These are phyloP conservation scores for Centropyge bicolor DNA, from an alignment of 2,797 vertebrate genomes.

Conservation along the genomic window DNA sequence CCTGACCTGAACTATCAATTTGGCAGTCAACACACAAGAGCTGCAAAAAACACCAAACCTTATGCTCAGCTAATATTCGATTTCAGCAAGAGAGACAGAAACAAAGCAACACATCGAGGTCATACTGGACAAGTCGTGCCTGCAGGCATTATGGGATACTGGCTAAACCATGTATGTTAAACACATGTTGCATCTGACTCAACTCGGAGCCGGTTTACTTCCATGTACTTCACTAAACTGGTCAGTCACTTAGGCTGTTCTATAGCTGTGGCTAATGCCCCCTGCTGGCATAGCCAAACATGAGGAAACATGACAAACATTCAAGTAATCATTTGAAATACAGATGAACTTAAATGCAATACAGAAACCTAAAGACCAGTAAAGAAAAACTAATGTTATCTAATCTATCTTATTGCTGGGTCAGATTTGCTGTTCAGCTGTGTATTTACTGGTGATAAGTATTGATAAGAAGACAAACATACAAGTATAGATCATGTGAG, in stretches of 20 bases:
- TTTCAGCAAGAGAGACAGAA: background rate
- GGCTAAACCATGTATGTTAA: background rate
- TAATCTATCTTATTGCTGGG: no score
- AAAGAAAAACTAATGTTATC: background rate
- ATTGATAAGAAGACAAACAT: background rate
- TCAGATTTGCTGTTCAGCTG: background rate
- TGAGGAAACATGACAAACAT: background rate
- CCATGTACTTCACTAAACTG: background rate
- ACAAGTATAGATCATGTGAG: no score
- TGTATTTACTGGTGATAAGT: background rate
- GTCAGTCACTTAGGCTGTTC: background rate
- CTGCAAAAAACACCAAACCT: background rate
- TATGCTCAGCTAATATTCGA: background rate
- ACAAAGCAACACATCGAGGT: background rate
- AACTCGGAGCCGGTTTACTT: background rate
- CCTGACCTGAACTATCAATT: background rate
- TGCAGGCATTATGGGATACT: slow-evolving; percentile 14
- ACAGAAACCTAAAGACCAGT: background rate
- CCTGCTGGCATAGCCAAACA: background rate
- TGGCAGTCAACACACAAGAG: background rate
- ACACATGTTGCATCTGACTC: background rate
- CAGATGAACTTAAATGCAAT: background rate
- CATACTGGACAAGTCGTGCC: background rate
- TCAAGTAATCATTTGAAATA: background rate
- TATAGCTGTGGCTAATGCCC: background rate